phyloP scores from a whole-genome alignment of 2,113 vertebrate species.

The Platycercus adscitus region DNA sequence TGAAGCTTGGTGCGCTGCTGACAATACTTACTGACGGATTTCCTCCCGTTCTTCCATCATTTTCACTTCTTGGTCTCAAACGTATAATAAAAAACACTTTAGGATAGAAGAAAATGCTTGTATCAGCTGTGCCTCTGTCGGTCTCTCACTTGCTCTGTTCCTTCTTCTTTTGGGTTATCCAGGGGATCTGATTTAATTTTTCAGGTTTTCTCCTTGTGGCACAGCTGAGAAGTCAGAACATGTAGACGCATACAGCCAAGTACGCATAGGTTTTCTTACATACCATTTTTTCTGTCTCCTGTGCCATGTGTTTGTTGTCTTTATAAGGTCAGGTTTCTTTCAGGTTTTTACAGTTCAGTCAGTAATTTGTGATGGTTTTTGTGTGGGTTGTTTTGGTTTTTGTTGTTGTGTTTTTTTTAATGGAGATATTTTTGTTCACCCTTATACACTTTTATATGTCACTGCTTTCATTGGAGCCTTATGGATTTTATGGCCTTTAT shows the following conservation, averaged over 20 bases:
- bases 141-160: neutral
- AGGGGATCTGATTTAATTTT: neutral
- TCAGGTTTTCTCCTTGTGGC: neutral
- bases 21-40: neutral
- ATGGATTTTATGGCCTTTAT: neutral
- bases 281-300: neutral
- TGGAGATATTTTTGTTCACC: neutral
- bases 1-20: neutral
- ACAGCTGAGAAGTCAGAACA: neutral
- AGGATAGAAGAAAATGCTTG: neutral
- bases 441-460: neutral
- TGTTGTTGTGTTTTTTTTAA: neutral
- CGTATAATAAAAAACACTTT: neutral
- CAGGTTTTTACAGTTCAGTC: neutral
- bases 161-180: neutral
- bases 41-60: neutral
- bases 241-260: too few relatives aligned
- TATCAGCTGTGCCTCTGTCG: neutral
- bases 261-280: accelerated
- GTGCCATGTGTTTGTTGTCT: neutral
- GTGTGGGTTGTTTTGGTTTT: neutral
- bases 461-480: neutral
- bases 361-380: neutral
- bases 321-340: neutral
- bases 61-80: neutral